phyloP scores from a whole-genome alignment of 2,888 invertebrate species.

The Phortica okadai region DNA sequence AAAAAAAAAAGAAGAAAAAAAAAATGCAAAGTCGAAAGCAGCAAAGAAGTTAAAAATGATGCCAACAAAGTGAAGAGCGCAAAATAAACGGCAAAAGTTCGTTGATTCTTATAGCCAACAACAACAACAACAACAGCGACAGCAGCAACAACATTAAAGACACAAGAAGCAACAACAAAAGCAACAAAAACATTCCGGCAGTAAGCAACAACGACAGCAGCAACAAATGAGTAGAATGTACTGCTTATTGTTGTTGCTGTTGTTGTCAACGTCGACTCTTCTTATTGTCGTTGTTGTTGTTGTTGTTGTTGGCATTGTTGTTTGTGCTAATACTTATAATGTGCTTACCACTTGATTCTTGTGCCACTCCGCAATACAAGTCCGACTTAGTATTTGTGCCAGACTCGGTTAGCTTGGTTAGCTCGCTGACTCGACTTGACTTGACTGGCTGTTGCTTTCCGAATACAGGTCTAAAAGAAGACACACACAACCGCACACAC shows the following conservation, averaged over 20 bases:
- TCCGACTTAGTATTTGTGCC: neutral
- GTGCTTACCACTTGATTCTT: conserved; percentile 22
- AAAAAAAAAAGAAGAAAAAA: conserved; percentile 15
- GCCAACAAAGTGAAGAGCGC: conserved; percentile 23
- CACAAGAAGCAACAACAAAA: conserved; percentile 1
- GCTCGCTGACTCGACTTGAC: neutral
- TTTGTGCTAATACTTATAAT: conserved; percentile 25
- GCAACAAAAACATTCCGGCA: neutral
- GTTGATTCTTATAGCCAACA: conserved; percentile 53
- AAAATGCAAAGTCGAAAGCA: conserved; percentile 15
- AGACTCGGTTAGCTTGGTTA: neutral
- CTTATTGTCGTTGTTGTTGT: neutral
- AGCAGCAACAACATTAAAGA: conserved; percentile 7
- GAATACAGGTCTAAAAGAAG: conserved; percentile 8
- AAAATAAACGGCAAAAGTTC: conserved; percentile 53
- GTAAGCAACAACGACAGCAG: neutral
- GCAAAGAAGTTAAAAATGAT: neutral
- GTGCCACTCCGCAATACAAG: neutral
- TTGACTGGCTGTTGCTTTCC: neutral
- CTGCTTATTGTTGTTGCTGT: neutral
- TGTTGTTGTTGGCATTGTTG: conserved; percentile 8
- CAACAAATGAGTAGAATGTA: neutral
- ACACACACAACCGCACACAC: neutral
- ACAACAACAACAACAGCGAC: neutral
- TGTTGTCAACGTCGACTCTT: neutral